phyloP scores from a whole-genome alignment of 2,888 invertebrate genomes.

The Epinotia demarniana region DNA sequence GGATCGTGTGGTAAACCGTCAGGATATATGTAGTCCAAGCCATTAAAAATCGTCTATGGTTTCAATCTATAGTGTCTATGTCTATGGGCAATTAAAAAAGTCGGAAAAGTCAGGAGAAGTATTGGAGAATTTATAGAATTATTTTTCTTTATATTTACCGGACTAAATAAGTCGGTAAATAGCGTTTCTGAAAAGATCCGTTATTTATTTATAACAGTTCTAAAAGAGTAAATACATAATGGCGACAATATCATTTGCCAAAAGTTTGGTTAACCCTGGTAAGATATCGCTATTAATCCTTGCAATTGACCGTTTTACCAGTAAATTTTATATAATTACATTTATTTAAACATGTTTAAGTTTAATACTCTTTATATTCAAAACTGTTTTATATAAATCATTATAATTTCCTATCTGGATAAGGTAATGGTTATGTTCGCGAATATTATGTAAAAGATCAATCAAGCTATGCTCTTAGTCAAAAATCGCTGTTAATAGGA shows the following conservation, averaged over 20 bases:
- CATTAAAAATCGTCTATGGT: slow-evolving; percentile 2
- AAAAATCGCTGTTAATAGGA: not conserved
- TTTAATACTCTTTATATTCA: not conserved
- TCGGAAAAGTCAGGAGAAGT: slow-evolving; percentile 24
- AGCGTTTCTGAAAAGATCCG: slow-evolving; percentile 1
- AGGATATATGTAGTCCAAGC: not conserved
- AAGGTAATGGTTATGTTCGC: slow-evolving; percentile 31
- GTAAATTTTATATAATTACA: not conserved
- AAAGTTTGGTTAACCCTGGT: slow-evolving; percentile 83
- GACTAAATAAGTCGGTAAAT: slow-evolving; percentile 16
- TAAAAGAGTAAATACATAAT: slow-evolving; percentile 56
- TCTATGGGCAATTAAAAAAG: slow-evolving; percentile 15
- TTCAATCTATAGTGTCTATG: not conserved
- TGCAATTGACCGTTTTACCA: not conserved
- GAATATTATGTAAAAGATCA: slow-evolving; percentile 66
- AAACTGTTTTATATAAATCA: not conserved
- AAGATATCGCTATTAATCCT: slow-evolving; percentile 46
- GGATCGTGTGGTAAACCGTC: not conserved
- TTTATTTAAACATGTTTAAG: not conserved
- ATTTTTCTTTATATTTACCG: slow-evolving; percentile 14
- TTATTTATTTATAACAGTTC: not conserved
- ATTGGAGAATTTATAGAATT: slow-evolving; percentile 3
- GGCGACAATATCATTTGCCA: slow-evolving; percentile 79
- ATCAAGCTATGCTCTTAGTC: not conserved
- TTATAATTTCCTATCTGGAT: not conserved